Evolutionary conservation across 2,113 vertebrate species (phyloP).

Genomic region (Trinectes maculatus): DNA sequence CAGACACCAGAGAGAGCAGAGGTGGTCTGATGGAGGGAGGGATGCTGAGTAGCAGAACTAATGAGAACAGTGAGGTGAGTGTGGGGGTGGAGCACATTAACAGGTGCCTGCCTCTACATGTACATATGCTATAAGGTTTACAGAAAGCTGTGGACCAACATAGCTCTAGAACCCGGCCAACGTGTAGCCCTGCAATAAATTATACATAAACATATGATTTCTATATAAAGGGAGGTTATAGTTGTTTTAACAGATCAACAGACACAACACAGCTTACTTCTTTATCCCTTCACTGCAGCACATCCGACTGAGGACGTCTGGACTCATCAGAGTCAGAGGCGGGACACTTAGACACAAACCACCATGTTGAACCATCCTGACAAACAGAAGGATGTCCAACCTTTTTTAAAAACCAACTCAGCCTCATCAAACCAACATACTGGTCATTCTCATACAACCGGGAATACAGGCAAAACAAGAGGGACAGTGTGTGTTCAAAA

Average conservation of each 20-base stretch:
- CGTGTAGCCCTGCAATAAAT: constrained; percentile 22
- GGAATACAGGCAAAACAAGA: neutral
- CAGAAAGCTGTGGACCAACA: constrained; percentile 16
- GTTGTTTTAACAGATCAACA: constrained; percentile 31
- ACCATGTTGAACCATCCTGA: constrained; percentile 11
- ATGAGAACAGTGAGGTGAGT: constrained; percentile 51
- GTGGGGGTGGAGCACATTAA: constrained; percentile 25
- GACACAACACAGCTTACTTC: constrained; percentile 30
- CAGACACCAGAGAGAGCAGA: constrained; percentile 41
- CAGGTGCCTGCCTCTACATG: constrained; percentile 12
- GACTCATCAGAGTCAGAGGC: neutral
- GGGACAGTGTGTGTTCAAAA: constrained; percentile 6
- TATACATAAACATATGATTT: constrained; percentile 36
- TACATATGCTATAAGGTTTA: constrained; percentile 20
- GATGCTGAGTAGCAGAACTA: constrained; percentile 39
- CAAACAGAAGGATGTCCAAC: constrained; percentile 11
- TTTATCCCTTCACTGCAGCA: constrained; percentile 19
- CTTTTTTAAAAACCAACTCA: neutral
- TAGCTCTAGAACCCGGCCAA: constrained; percentile 10
- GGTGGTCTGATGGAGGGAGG: constrained; percentile 37
- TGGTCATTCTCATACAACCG: neutral
- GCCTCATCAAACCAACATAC: constrained; percentile 10
- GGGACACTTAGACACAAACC: constrained; percentile 4
- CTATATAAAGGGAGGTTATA: constrained; percentile 47
- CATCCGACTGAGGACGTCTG: constrained; percentile 7